Percentiles rank a stretch among this genome's conserved stretches.
These are phyloP conservation scores for Catalaphyllia jardinei DNA, from an alignment of 64 coral and sea anemone species.

Conservation along the genomic window DNA sequence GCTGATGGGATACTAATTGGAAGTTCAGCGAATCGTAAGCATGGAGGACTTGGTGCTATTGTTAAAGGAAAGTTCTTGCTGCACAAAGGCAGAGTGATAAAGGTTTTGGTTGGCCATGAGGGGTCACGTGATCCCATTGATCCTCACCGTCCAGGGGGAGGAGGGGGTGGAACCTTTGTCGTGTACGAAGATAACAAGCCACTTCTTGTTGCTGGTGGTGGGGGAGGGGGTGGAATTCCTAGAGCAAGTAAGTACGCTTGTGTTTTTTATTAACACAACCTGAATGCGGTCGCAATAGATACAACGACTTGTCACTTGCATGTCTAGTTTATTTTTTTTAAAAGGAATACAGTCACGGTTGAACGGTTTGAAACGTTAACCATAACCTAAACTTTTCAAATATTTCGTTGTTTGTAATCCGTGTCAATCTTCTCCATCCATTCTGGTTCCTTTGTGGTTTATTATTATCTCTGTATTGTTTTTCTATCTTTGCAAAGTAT, in stretches of 20 bases:
- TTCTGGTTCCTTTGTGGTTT: no score
- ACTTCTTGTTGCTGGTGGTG: slow-evolving; percentile 74
- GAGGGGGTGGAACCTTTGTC: slow-evolving; percentile 94
- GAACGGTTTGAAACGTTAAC: no score
- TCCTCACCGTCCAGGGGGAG: slow-evolving; percentile 85
- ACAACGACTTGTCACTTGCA: no score
- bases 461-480: no score
- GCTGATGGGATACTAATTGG: slow-evolving; percentile 82
- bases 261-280: not conserved
- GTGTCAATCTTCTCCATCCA: no score
- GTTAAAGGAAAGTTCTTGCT: slow-evolving; percentile 78
- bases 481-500: no score
- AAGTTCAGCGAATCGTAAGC: slow-evolving; percentile 40
- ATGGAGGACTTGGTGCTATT: slow-evolving; percentile 80
- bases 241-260: not conserved
- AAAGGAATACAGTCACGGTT: no score
- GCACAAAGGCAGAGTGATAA: slow-evolving; percentile 73
- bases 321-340: no score
- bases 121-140: slow-evolving; percentile 71
- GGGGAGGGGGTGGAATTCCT: slow-evolving; percentile 64
- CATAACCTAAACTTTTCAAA: no score
- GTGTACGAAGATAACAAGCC: slow-evolving; percentile 73
- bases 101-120: slow-evolving; percentile 88
- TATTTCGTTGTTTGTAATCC: no score
- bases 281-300: no score